These are phyloP conservation scores for Pontoporia blainvillei DNA, from an alignment of 2,113 vertebrate species.

Conservation along the genomic window DNA sequence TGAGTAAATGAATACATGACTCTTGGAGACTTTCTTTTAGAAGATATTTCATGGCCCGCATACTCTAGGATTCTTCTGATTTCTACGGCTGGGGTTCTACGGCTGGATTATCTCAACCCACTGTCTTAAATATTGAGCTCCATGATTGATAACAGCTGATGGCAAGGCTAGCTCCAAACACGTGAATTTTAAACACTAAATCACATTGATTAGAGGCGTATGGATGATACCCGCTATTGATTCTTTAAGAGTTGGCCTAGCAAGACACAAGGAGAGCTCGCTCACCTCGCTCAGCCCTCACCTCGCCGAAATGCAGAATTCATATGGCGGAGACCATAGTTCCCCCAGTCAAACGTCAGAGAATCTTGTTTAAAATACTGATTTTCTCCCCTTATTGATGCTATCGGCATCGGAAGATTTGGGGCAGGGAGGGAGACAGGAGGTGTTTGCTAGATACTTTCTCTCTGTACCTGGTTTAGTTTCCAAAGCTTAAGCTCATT, in stretches of 20 bases:
- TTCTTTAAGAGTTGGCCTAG: background rate
- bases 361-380: background rate
- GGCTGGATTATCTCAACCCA: no score
- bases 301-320: no score
- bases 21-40: background rate
- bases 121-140: background rate
- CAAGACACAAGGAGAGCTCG: background rate
- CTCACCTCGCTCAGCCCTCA: background rate
- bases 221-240: no score
- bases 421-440: background rate
- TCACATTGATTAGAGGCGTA: background rate
- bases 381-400: background rate
- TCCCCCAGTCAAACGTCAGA: background rate
- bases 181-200: background rate
- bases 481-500: background rate
- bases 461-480: background rate
- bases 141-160: background rate
- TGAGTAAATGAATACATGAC: background rate
- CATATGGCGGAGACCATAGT: rapidly evolving
- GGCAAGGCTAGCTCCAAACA: background rate
- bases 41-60: background rate
- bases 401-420: background rate
- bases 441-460: no score
- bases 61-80: background rate
- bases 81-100: background rate